Evolutionary conservation across 2,797 vertebrate genomes (phyloP).

Genomic region (Alectoris magna): DNA sequence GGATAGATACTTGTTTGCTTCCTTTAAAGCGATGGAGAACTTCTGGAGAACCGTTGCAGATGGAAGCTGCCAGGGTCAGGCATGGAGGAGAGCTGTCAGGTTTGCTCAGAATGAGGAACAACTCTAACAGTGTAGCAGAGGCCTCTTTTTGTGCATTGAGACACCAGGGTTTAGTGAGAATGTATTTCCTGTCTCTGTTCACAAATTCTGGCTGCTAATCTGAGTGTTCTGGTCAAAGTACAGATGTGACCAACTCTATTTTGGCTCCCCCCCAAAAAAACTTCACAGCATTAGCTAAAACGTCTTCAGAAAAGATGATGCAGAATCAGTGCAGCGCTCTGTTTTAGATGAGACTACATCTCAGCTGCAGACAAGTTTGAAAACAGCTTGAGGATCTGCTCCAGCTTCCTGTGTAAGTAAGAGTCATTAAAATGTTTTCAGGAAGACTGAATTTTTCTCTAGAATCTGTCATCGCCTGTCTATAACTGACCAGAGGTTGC

Average conservation of each 20-base stretch:
- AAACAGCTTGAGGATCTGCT: not conserved
- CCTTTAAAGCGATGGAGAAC: not conserved
- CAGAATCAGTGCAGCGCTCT: not conserved
- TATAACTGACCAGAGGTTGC: not conserved
- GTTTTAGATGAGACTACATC: not conserved
- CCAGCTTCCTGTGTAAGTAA: not conserved
- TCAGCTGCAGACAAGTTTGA: constrained; percentile 18
- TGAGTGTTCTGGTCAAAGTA: not conserved
- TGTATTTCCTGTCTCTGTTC: not conserved
- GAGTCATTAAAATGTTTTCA: not conserved
- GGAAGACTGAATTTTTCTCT: not conserved
- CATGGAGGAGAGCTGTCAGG: not conserved
- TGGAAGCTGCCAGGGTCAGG: not conserved
- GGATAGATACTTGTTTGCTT: not conserved
- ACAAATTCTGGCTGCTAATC: not conserved
- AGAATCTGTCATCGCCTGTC: not conserved
- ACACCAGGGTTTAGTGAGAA: not conserved
- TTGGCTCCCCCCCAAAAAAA: not conserved
- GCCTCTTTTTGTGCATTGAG: not conserved
- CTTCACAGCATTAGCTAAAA: not conserved
- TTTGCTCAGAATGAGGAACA: not conserved
- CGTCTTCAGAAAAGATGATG: not conserved
- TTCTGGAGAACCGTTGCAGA: not conserved
- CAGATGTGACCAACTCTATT: not conserved
- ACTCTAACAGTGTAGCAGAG: not conserved